phyloP scores from a whole-genome alignment of 2,888 invertebrate genomes.

The Pinctada fucata region DNA sequence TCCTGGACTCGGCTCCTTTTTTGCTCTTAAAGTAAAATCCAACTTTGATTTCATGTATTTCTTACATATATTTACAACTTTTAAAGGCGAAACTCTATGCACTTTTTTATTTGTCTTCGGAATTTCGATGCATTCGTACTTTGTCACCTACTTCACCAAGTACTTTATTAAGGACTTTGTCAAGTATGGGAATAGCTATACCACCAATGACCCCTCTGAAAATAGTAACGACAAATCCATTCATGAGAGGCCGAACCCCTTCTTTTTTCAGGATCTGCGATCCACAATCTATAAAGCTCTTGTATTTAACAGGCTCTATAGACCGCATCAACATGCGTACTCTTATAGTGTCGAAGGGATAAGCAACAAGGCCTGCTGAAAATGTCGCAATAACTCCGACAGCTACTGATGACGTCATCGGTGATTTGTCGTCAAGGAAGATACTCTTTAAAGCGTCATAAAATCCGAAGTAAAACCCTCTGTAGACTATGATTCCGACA shows the following conservation, averaged over 20 bases:
- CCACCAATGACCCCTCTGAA: constrained; percentile 74
- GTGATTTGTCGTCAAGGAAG: constrained; percentile 67
- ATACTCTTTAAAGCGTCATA: constrained; percentile 75
- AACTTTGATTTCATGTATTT: too few species aligned
- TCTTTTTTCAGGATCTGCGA: constrained; percentile 89
- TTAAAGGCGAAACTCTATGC: too few species aligned
- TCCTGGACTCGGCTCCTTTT: too few species aligned
- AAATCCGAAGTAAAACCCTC: constrained; percentile 76
- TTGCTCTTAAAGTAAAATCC: too few species aligned
- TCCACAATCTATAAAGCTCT: constrained; percentile 95
- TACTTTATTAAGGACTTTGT: constrained; percentile 67
- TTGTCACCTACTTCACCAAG: too few species aligned
- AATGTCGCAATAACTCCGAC: constrained; percentile 83
- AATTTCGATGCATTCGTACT: too few species aligned
- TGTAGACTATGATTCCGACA: constrained; percentile 75
- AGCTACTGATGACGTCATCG: constrained; percentile 64
- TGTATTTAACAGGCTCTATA: constrained; percentile 78
- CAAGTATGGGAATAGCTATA: constrained; percentile 75
- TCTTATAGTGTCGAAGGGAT: constrained; percentile 95
- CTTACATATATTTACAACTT: too few species aligned
- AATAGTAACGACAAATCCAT: constrained; percentile 80
- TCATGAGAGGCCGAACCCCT: constrained; percentile 92
- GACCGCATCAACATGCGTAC: constrained; percentile 99
- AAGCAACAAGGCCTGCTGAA: constrained; percentile 93
- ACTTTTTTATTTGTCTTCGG: too few species aligned